Evolutionary conservation across 2,113 vertebrate species (phyloP).

Genomic region (Aptenodytes forsteri): DNA sequence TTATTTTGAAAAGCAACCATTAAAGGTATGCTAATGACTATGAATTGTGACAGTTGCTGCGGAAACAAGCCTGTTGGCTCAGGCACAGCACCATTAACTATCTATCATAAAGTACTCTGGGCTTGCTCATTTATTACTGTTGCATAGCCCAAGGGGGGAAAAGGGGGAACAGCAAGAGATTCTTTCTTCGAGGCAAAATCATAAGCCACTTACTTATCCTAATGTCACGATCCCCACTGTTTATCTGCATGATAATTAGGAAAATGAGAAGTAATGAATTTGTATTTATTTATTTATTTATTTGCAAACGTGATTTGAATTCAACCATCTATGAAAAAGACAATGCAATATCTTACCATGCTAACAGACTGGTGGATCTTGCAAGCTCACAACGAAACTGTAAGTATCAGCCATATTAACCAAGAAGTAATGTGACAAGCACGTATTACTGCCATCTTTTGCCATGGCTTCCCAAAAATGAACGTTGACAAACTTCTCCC

Average conservation of each 20-base stretch:
- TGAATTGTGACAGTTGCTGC: conserved; percentile 73
- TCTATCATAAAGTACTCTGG: conserved; percentile 70
- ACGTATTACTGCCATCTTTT: background rate
- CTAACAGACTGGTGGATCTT: background rate
- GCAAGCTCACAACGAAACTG: background rate
- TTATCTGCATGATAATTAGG: conserved; percentile 80
- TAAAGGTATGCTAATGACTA: conserved; percentile 80
- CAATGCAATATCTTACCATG: background rate
- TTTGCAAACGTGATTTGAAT: conserved; percentile 62
- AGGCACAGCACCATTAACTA: conserved; percentile 72
- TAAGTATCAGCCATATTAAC: background rate
- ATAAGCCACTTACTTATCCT: conserved; percentile 71
- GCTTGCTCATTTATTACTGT: conserved; percentile 74
- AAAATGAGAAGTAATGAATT: conserved; percentile 69
- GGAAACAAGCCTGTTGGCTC: conserved; percentile 73
- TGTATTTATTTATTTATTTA: conserved; percentile 19
- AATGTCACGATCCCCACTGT: conserved; percentile 77
- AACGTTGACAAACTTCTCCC: background rate
- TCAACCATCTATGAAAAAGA: background rate
- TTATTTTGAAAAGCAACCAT: conserved; percentile 68
- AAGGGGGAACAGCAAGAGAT: conserved; percentile 61
- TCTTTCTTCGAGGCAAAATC: conserved; percentile 71
- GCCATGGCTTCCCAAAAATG: background rate
- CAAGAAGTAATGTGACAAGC: background rate
- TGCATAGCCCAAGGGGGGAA: conserved; percentile 61